A percentile compares a stretch with the other conserved stretches of the same genome.
phyloP scores from a whole-genome alignment of 2,113 vertebrate genomes.

The Rattus norvegicus region DNA sequence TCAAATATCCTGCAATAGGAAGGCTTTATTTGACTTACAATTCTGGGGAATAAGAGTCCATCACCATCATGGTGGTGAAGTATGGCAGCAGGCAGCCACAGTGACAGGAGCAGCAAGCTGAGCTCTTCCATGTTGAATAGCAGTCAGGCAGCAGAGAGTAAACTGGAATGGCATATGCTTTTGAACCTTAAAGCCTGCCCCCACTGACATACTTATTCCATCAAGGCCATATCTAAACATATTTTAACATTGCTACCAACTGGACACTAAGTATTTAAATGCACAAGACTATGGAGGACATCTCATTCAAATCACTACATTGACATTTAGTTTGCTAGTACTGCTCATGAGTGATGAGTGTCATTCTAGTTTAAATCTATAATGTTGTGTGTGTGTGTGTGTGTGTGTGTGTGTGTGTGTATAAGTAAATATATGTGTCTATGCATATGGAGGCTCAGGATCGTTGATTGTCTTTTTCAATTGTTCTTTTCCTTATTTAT shows the following conservation, averaged over 20 bases:
- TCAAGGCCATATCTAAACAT: background rate
- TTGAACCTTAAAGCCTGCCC: background rate
- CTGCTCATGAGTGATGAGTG: background rate
- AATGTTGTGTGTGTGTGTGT: background rate
- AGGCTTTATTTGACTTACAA: background rate
- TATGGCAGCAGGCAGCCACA: background rate
- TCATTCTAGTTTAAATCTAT: background rate
- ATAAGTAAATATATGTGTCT: background rate
- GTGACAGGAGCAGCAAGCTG: background rate
- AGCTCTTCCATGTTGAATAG: background rate
- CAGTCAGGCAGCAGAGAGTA: too few species aligned
- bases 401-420: background rate
- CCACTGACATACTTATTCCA: background rate
- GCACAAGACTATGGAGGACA: background rate
- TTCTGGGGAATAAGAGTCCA: background rate
- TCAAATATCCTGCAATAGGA: background rate
- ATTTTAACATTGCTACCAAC: too few species aligned
- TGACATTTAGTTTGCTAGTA: background rate
- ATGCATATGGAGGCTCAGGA: background rate
- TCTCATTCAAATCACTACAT: background rate
- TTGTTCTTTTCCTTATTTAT: background rate
- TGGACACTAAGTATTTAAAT: background rate
- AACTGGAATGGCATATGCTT: background rate
- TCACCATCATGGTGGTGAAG: background rate
- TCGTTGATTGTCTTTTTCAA: background rate